Conservation (phyloP, 2,888 invertebrate genomes). For the Lycia hirtaria region DNA sequence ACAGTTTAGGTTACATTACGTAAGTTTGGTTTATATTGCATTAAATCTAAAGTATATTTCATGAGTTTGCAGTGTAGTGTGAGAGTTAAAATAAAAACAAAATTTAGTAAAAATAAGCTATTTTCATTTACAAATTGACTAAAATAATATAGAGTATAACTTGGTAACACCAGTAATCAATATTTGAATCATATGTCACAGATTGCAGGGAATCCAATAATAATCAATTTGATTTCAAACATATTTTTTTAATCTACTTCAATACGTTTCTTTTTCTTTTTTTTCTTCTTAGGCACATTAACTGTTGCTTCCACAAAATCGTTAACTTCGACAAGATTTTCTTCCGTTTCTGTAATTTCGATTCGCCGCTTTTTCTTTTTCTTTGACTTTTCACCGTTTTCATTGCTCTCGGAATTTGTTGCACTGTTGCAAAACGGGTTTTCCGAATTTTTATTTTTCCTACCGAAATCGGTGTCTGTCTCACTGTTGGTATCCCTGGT, state of each 20-base stretch:
- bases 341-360: not conserved
- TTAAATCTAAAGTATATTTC: too few relatives aligned
- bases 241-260: not conserved
- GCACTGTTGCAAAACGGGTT: not conserved
- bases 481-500: slow-evolving; percentile 42
- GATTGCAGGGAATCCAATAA: too few relatives aligned
- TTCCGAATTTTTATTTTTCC: slow-evolving; percentile 20
- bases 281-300: slow-evolving; percentile 24
- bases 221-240: too few relatives aligned
- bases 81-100: too few relatives aligned
- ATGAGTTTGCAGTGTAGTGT: too few relatives aligned
- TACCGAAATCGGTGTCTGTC: slow-evolving; percentile 33
- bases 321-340: not conserved
- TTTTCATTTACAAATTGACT: not conserved
- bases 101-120: too few relatives aligned
- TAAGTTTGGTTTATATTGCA: too few relatives aligned
- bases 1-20: too few relatives aligned
- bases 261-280: slow-evolving; percentile 32
- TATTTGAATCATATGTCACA: too few relatives aligned
- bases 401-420: not conserved
- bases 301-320: not conserved
- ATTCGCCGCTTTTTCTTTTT: slow-evolving; percentile 30
- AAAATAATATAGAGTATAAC: not conserved
- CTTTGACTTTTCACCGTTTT: slow-evolving; percentile 26
- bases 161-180: too few relatives aligned